phyloP scores from a whole-genome alignment of 37 sponge, comb jelly and placozoan species.

The Halisarca cf. caerulea region DNA sequence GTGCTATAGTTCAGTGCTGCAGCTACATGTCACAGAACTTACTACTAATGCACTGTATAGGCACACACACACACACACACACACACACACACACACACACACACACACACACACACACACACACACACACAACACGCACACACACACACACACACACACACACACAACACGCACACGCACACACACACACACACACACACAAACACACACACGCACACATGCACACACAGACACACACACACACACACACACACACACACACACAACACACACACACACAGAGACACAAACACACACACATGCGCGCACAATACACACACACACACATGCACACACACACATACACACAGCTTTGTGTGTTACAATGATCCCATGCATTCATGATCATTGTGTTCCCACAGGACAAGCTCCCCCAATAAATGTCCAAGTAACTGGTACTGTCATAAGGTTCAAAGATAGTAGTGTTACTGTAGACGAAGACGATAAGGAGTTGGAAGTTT shows the following conservation, averaged over 20 bases:
- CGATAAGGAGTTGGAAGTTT: not conserved
- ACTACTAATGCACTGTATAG: no score
- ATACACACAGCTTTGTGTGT: no score
- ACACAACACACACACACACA: constrained; percentile 16
- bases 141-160: no score
- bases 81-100: constrained; percentile 23
- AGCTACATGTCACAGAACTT: no score
- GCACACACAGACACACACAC: constrained; percentile 16
- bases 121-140: constrained; percentile 16
- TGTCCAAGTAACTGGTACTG: not conserved
- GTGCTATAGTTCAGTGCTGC: no score
- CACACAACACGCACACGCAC: no score
- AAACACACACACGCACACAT: constrained; percentile 2
- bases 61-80: constrained; percentile 2
- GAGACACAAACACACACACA: constrained; percentile 11
- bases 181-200: no score
- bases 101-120: constrained; percentile 16
- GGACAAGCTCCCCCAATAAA: no score
- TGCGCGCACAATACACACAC: no score
- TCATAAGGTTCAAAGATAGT: not conserved
- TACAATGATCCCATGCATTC: no score
- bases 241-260: constrained; percentile 12
- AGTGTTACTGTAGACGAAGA: not conserved
- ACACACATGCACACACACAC: no score
- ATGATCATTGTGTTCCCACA: no score